phyloP scores from a whole-genome alignment of 2,113 vertebrate species.

The Perca flavescens region DNA sequence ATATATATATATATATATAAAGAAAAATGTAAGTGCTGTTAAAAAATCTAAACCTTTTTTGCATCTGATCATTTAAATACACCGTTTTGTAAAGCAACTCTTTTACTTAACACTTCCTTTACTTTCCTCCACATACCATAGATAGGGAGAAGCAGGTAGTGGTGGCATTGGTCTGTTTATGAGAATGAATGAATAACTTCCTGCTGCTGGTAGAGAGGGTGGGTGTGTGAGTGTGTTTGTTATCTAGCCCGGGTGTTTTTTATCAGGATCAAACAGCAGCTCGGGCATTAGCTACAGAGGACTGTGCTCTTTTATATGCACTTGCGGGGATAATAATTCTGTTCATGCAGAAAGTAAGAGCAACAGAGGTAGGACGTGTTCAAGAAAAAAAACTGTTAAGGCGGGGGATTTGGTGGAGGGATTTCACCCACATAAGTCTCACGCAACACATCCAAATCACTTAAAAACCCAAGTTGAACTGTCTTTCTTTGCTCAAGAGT shows the following conservation, averaged over 20 bases:
- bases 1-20: neutral
- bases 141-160: slow-evolving; percentile 51
- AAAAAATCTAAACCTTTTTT: neutral
- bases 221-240: slow-evolving; percentile 58
- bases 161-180: slow-evolving; percentile 53
- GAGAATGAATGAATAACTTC: slow-evolving; percentile 80
- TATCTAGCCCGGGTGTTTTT: slow-evolving; percentile 67
- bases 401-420: slow-evolving; percentile 57
- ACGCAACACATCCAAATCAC: slow-evolving; percentile 37
- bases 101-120: neutral
- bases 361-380: slow-evolving; percentile 40
- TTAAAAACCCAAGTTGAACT: slow-evolving; percentile 1
- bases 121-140: slow-evolving; percentile 32
- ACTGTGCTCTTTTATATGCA: slow-evolving; percentile 75
- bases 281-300: slow-evolving; percentile 64
- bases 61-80: neutral
- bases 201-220: slow-evolving; percentile 45
- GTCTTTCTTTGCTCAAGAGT: slow-evolving; percentile 20
- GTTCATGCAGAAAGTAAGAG: slow-evolving; percentile 57
- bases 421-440: slow-evolving; percentile 55
- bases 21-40: neutral
- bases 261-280: slow-evolving; percentile 80
- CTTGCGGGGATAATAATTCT: slow-evolving; percentile 65
- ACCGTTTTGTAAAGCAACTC: neutral
- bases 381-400: slow-evolving; percentile 64